Evolutionary conservation across 2,113 vertebrate species (phyloP).

Genomic region (Rhinichthys klamathensis): DNA sequence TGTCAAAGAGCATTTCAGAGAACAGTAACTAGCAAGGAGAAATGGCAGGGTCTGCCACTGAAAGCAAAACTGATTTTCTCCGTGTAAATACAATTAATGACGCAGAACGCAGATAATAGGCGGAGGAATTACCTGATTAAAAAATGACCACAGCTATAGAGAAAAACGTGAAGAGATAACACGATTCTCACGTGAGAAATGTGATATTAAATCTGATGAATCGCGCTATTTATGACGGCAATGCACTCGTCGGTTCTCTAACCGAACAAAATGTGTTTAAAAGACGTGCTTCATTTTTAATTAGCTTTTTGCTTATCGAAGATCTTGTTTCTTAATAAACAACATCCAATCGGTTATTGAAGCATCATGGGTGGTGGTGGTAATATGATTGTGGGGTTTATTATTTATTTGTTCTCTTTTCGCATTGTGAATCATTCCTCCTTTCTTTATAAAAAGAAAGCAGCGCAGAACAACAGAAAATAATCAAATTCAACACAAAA

Average conservation of each 20-base stretch:
- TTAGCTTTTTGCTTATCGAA: constrained; percentile 55
- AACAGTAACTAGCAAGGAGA: constrained; percentile 37
- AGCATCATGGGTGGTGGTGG: constrained; percentile 20
- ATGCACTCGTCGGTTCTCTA: constrained; percentile 4
- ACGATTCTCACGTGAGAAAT: constrained; percentile 24
- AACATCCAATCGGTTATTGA: constrained; percentile 39
- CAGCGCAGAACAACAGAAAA: constrained; percentile 4
- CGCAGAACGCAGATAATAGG: constrained; percentile 35
- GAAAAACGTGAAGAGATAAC: constrained; percentile 38
- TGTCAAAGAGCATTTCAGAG: constrained; percentile 41
- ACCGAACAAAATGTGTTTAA: constrained; percentile 50
- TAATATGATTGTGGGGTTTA: not conserved
- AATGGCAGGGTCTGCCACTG: not conserved
- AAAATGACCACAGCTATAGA: constrained; percentile 35
- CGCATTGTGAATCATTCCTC: not conserved
- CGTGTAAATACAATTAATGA: constrained; percentile 38
- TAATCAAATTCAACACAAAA: constrained; percentile 27
- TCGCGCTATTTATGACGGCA: constrained; percentile 1
- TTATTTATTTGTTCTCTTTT: constrained; percentile 8
- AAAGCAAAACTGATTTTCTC: constrained; percentile 37
- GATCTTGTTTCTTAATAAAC: constrained; percentile 53
- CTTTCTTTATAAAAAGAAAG: not conserved
- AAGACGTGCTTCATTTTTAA: constrained; percentile 57
- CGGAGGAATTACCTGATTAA: constrained; percentile 3
- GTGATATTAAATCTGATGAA: constrained; percentile 57